A percentile compares a stretch with the other conserved stretches of the same genome.
Evolutionary conservation across 2,888 invertebrate species (phyloP).

Genomic region (Lepidochrysops patricia): DNA sequence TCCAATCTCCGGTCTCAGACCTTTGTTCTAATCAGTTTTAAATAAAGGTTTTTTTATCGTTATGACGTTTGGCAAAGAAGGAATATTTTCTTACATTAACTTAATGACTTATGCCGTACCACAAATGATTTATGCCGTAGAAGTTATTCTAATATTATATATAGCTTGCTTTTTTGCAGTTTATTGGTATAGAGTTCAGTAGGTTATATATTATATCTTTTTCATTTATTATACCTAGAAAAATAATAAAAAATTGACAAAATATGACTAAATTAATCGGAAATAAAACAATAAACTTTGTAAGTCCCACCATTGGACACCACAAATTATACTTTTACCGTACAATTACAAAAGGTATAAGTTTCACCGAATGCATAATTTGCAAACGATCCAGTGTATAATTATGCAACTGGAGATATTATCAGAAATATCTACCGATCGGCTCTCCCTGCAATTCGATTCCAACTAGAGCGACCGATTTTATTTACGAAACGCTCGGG

Average conservation of each 20-base stretch:
- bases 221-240: no score
- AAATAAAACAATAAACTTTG: neutral
- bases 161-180: no score
- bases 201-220: no score
- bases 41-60: neutral
- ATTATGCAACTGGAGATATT: conserved; percentile 59
- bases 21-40: neutral
- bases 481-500: conserved; percentile 69
- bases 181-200: no score
- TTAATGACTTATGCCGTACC: no score
- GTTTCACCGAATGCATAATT: conserved; percentile 46
- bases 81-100: neutral
- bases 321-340: conserved; percentile 1
- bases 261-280: neutral
- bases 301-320: neutral
- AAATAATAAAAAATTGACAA: no score
- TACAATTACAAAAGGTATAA: conserved; percentile 23
- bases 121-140: no score
- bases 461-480: conserved; percentile 64
- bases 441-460: conserved; percentile 49
- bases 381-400: conserved; percentile 39
- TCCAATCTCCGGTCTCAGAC: neutral
- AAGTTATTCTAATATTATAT: no score
- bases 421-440: conserved; percentile 39
- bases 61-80: no score